Evolutionary conservation across 2,888 invertebrate genomes (phyloP), one percentile per base, ranked within the genome.

Genomic region (Pegoplata infirma): DNA sequence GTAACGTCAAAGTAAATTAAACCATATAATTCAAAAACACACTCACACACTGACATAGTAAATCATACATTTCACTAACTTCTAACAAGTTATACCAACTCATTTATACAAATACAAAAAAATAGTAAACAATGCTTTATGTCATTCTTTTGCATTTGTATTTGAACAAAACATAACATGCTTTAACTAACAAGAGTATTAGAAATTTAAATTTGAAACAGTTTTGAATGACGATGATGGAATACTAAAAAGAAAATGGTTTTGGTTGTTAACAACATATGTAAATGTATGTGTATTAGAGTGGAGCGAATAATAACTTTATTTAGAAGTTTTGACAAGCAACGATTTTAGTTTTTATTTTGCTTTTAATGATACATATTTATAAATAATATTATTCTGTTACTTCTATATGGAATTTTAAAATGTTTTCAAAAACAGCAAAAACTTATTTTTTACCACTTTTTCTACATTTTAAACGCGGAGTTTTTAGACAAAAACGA

Each of bases 151-250:
- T 8, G 32, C 32, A 2, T 32, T 67, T 8, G 32, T 12, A 2
- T 32, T 32, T 10, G 32, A 7, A 32, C 32, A 23, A 23, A 23
- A 23, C 23, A 5, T 6, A 23, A 23, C 23, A 23, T 23, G 6
- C 23, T 5, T 7, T 55, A 5, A 7, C 7, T 10, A 8, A 36
- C 12, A 17, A 21, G 14, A 10, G 2, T 25, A 36, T 59, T 40
- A 25, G n/a, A 51, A 19, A 58, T 69, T 63, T 28, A 63, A 55
- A 46, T 55, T n/a, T 55, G 16, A 55, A 63, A 46, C 17, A 19
- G 21, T 44, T 44, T 44, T 23, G 10, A 5, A 56, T 21, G 36
- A 56, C 56, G 56, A 7, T 47, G 47, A 56, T 64, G 32, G 19
- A 64, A 64, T 64, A 64, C 47, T 64, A 58, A 16, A 58, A 58